These are phyloP conservation scores for Eubasilissa splendida DNA, from an alignment of 2,888 invertebrate species.

Conservation along the genomic window DNA sequence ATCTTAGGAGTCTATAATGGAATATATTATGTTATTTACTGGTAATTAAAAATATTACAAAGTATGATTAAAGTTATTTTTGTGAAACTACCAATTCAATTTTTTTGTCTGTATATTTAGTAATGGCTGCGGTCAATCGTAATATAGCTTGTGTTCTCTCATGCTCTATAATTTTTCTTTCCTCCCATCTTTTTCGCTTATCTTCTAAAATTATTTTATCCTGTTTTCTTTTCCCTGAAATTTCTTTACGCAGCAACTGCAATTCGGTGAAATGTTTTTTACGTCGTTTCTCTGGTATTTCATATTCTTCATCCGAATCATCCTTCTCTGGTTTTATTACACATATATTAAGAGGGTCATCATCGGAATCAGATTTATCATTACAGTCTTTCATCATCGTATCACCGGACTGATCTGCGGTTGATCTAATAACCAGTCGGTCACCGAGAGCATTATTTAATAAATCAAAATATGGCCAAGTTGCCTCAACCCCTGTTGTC, in stretches of 20 bases:
- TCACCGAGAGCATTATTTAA: conserved; percentile 27
- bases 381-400: background rate
- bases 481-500: conserved; percentile 11
- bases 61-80: background rate
- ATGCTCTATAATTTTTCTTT: conserved; percentile 27
- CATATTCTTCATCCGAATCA: background rate
- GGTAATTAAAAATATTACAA: too few species aligned
- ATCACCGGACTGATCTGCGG: background rate
- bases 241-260: conserved; percentile 21
- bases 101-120: conserved; percentile 33
- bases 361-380: background rate
- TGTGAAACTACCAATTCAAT: conserved; percentile 32
- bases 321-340: background rate
- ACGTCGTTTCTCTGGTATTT: background rate
- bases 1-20: too few species aligned
- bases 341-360: background rate
- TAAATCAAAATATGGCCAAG: conserved; percentile 34
- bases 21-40: too few species aligned
- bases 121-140: conserved; percentile 26
- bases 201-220: conserved; percentile 30
- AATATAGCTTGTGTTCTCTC: conserved; percentile 36
- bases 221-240: conserved; percentile 28
- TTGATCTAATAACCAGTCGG: background rate
- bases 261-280: background rate
- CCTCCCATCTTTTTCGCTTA: conserved; percentile 32